Percentiles rank a stretch among this genome's conserved stretches.
Conservation (phyloP, 2,888 invertebrate species). For the Drosophila antonietae region DNA sequence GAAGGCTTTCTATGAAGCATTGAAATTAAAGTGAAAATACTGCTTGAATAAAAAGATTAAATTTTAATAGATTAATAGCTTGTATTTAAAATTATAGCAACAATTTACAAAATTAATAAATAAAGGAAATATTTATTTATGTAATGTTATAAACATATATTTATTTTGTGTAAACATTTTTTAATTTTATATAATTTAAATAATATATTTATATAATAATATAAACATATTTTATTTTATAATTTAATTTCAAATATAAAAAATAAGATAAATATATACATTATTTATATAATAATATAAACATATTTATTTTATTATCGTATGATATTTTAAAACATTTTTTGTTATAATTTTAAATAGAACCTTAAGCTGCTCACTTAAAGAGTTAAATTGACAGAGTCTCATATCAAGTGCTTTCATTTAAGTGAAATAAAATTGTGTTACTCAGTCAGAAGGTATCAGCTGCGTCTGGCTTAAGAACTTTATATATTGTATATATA, state of each 20-base stretch:
- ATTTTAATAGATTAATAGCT: background rate
- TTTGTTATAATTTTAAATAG: background rate
- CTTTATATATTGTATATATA: conserved; percentile 1
- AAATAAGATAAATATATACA: no score
- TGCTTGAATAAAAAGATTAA: background rate
- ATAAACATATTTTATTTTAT: background rate
- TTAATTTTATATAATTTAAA: no score
- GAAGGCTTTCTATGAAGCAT: background rate
- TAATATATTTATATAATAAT: background rate
- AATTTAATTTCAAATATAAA: background rate
- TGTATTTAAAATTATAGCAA: no score
- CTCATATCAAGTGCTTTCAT: background rate
- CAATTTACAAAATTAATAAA: no score
- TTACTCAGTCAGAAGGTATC: background rate
- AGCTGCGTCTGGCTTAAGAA: conserved; percentile 17
- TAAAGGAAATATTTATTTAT: no score
- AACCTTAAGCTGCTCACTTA: background rate
- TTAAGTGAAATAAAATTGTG: conserved; percentile 10
- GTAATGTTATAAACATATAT: no score
- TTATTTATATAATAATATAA: no score
- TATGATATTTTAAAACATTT: no score
- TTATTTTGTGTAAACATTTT: no score
- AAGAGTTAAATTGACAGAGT: background rate
- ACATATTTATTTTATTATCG: no score
- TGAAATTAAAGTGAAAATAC: background rate